phyloP scores from a whole-genome alignment of 2,797 vertebrate genomes.

The Pseudomugil tenellus region DNA sequence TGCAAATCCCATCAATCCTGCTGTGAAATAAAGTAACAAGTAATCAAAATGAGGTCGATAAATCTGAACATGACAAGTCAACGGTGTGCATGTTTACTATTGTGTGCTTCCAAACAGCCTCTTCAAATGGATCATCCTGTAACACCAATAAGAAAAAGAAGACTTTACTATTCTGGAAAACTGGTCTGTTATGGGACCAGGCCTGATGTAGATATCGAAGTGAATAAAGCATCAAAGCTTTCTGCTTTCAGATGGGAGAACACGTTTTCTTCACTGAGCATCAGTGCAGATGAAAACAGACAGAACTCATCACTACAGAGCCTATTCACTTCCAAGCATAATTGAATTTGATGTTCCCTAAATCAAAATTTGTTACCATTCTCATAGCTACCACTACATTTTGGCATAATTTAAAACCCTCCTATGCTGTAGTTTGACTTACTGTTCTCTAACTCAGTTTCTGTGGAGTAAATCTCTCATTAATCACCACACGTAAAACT shows the following conservation, averaged over 20 bases:
- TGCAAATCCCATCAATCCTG: constrained; percentile 65
- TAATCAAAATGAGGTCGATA: constrained; percentile 71
- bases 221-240: constrained; percentile 30
- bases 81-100: constrained; percentile 32
- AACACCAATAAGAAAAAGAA: constrained; percentile 23
- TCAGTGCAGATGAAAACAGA: constrained; percentile 56
- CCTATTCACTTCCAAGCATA: constrained; percentile 51
- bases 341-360: constrained; percentile 51
- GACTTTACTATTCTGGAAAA: constrained; percentile 7
- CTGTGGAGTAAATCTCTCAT: constrained; percentile 3
- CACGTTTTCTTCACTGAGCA: constrained; percentile 40
- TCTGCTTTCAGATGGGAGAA: constrained; percentile 17
- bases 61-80: constrained; percentile 71
- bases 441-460: constrained; percentile 6
- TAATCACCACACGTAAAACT: neutral
- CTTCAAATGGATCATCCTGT: constrained; percentile 56
- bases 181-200: constrained; percentile 28
- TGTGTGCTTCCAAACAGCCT: constrained; percentile 37
- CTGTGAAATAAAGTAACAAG: constrained; percentile 58
- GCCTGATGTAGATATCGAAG: constrained; percentile 21
- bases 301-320: constrained; percentile 46
- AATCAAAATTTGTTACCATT: constrained; percentile 48
- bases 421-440: constrained; percentile 7
- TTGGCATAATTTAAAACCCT: constrained; percentile 5
- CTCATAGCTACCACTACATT: constrained; percentile 14